Conservation (phyloP, 2,888 invertebrate species). For the Acanthosepion pharaonis region DNA sequence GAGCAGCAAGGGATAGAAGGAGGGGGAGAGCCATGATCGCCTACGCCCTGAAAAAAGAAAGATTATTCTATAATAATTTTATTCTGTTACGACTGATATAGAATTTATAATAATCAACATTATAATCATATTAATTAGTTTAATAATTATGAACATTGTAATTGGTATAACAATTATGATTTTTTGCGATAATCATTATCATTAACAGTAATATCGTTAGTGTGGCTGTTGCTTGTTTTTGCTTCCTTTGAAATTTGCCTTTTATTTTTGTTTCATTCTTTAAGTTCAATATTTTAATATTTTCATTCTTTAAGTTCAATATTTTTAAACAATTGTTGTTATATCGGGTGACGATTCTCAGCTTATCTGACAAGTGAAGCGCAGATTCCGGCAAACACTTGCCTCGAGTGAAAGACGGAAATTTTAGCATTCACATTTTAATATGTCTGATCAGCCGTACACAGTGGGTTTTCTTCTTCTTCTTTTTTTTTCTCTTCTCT, state of each 20-base stretch:
- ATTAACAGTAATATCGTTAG: too few species aligned
- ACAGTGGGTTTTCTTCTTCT: background rate
- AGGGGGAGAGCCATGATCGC: too few species aligned
- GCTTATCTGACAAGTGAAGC: constrained; percentile 1
- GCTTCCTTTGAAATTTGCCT: background rate
- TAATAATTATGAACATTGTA: too few species aligned
- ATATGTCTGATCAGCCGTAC: background rate
- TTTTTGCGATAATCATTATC: too few species aligned
- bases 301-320: background rate
- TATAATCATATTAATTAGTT: too few species aligned
- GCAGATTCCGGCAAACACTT: background rate
- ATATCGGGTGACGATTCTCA: constrained; percentile 21
- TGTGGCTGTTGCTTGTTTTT: too few species aligned
- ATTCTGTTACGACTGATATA: too few species aligned
- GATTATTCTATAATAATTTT: too few species aligned
- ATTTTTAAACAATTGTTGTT: constrained; percentile 10
- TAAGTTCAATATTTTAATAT: background rate
- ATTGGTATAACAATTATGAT: too few species aligned
- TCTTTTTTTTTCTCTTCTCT: background rate
- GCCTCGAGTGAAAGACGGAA: background rate
- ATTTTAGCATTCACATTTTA: constrained; percentile 6
- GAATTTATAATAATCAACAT: too few species aligned
- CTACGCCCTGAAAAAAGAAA: too few species aligned
- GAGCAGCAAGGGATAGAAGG: too few species aligned
- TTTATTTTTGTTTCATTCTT: background rate